Base-by-base conservation (phyloP, 1,140 invertebrate genomes). In the Uloborus diversus region DNA sequence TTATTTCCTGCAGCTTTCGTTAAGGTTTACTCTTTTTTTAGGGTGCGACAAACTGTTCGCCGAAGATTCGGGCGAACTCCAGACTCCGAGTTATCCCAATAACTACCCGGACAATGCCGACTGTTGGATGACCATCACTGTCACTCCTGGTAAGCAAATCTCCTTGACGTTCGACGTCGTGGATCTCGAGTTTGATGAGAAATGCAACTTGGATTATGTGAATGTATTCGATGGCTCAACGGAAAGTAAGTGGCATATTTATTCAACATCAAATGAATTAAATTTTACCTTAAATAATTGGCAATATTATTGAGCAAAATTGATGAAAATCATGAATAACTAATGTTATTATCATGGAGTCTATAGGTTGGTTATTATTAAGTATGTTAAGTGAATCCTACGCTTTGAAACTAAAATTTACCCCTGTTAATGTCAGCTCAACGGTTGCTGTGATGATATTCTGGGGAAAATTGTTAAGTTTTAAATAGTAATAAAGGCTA, bases 71-170 rank as follows among this genome's bases (percentile, higher is more conserved):
- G 71, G 73, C 1, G 86, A 87, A 0, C 86, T 93, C 1, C 89
- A 90, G 3, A 92, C 91, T 85, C 92, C 92, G 1, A 89, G 89
- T 23, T 93, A 92, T 86, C 92, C 92, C 1, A 87, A 89, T 1
- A 88, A 89, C 2, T 93, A 94, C 86, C 91, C 92, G 0, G 91
- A 93, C 82, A 91, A 92, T 84, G 89, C 89, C 2, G 88, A 90
- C 68, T 93, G 92, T 84, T 87, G 90, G 81, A 91, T 88, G 0
- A 87, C 88, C 51, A 87, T 93, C 13, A 87, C 86, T 7, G 90
- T 90, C 5, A 89, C 91, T 1, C 86, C 88, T 1, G 90, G 89
- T 2, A 91, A 90, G 83, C 87, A 89, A 32, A 86, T 92, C 9
- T 84, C 90, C 0, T 83, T 93, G 14, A 90, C 91, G 82, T 93